A percentile compares a stretch with the other conserved stretches of the same genome.
Evolutionary conservation across 2,113 vertebrate species (phyloP).

Genomic region (Eublepharis macularius): DNA sequence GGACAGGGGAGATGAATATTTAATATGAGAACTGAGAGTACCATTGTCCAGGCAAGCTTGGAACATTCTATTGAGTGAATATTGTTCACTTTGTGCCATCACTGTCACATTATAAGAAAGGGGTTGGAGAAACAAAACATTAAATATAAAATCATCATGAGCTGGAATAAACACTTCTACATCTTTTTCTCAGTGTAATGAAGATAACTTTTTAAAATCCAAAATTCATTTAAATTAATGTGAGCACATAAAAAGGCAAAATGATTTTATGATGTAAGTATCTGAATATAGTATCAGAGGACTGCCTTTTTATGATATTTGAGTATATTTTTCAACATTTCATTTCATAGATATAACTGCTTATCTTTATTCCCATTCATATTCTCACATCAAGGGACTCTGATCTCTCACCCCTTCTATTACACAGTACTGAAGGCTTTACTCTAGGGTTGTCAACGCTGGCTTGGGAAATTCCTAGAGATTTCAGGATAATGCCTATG

Average conservation of each 20-base stretch:
- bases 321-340: too few relatives aligned
- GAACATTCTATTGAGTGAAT: neutral
- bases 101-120: neutral
- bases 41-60: neutral
- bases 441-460: too few relatives aligned
- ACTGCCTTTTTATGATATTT: neutral
- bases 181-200: conserved; percentile 10
- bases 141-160: conserved; percentile 12
- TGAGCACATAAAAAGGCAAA: conserved; percentile 2
- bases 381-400: too few relatives aligned
- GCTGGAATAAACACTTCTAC: neutral
- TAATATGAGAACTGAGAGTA: neutral
- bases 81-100: neutral
- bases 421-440: too few relatives aligned
- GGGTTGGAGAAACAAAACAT: neutral
- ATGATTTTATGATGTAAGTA: neutral
- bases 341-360: too few relatives aligned
- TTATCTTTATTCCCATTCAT: too few relatives aligned
- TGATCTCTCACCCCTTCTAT: too few relatives aligned
- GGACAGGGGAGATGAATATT: conserved; percentile 2
- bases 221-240: neutral
- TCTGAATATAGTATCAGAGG: neutral
- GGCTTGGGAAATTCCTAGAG: too few relatives aligned
- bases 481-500: too few relatives aligned
- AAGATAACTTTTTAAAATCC: neutral